phyloP scores from a whole-genome alignment of 2,113 vertebrate species.

The Toxostoma redivivum region DNA sequence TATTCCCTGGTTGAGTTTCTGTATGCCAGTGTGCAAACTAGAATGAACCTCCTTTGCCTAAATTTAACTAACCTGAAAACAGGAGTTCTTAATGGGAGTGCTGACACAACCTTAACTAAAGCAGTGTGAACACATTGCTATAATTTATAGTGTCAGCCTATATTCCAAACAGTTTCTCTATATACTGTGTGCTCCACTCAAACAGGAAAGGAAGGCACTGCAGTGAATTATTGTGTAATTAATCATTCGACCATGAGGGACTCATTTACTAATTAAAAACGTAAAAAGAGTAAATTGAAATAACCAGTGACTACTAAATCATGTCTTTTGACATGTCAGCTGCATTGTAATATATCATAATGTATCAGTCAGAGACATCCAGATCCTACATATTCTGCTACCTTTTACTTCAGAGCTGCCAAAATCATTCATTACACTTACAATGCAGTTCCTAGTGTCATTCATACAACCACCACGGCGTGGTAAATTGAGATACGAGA shows the following conservation, averaged over 20 bases:
- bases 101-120: constrained; percentile 46
- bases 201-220: constrained; percentile 57
- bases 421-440: constrained; percentile 16
- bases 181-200: not conserved
- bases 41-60: constrained; percentile 24
- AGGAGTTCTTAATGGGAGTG: constrained; percentile 21
- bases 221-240: constrained; percentile 82
- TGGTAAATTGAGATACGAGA: not conserved
- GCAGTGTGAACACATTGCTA: not conserved
- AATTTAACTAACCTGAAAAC: constrained; percentile 47
- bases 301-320: constrained; percentile 85
- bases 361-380: constrained; percentile 65
- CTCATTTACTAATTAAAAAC: constrained; percentile 97
- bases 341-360: constrained; percentile 70
- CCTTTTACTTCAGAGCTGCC: constrained; percentile 33
- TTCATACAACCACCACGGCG: not conserved
- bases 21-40: not conserved
- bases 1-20: not conserved
- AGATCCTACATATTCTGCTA: constrained; percentile 49
- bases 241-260: constrained; percentile 87
- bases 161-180: constrained; percentile 22
- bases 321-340: constrained; percentile 72
- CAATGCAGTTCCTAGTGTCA: not conserved
- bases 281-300: constrained; percentile 87
- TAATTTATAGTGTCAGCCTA: constrained; percentile 64